Base-by-base conservation (phyloP, 1,140 invertebrate genomes). In the Penaeus chinensis region DNA sequence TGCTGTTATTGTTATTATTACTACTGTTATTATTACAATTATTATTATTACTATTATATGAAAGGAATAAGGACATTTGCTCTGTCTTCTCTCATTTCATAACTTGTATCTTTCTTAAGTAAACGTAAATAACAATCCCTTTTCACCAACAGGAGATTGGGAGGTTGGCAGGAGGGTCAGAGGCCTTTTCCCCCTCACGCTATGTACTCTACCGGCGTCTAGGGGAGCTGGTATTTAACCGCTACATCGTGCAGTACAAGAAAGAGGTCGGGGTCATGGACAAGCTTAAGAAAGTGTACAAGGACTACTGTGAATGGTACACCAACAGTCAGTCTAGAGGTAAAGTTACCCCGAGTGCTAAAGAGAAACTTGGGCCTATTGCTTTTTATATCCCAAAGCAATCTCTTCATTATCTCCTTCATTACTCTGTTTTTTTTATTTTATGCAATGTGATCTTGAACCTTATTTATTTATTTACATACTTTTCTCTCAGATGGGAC, bases 141-240 rank as follows among this genome's bases (percentile, higher is more conserved):
- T 81, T 94, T 69, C 93, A 95, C 69, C 92, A 95, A 87, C 92
- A 94, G 91, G 95, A 97, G 92, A 93, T 96, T 10, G 93, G 92
- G 83, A 94, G 94, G 87, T 90, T 97, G 22, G 94, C 95, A 0
- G 93, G 95, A 90, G 95, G 95, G 3, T 97, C 96, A 0, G 96
- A 97, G 91, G 94, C 94, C 0, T 98, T 95, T 91, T 97, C 96
- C 92, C 95, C 95, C 0, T 94, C 94, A 5, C 92, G 95, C 4
- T 93, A 92, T 78, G 91, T 93, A 62, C 92, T 98, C 19, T 95
- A 95, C 90, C 92, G 92, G 88, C 92, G 94, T n/a, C 91, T 98
- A 0, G 96, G 96, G 32, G 91, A 92, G n/a, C 94, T 95, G 92
- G 95, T 96, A 32, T 95, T 94, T 91, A 91, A 92, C 24, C 94